phyloP scores from a whole-genome alignment of 2,113 vertebrate species.

The Oxygymnocypris stewartii region DNA sequence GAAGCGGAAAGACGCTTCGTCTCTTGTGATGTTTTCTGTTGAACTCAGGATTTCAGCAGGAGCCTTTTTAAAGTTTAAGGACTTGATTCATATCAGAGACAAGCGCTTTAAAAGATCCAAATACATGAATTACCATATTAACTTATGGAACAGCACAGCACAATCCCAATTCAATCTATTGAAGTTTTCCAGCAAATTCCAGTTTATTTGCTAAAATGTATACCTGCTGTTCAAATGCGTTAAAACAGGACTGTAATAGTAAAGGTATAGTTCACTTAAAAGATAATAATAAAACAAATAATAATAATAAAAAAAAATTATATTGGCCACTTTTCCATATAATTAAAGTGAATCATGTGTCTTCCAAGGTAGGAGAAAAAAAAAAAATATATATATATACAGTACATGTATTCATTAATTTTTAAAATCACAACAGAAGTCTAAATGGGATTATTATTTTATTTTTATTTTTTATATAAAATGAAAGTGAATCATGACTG shows the following conservation, averaged over 20 bases:
- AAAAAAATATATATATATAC: no score
- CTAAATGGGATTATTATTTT: background rate
- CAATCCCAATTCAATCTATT: background rate
- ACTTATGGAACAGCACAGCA: background rate
- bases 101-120: background rate
- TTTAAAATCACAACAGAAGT: no score
- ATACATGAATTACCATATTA: background rate
- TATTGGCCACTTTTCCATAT: no score
- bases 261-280: no score
- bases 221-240: background rate
- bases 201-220: background rate
- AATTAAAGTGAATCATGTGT: no score
- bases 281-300: no score
- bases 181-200: background rate
- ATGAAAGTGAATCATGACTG: no score
- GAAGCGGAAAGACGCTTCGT: background rate
- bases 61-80: slow-evolving; percentile 29
- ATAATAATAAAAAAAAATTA: no score
- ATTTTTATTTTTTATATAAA: no score
- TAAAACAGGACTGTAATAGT: no score
- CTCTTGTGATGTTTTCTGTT: background rate
- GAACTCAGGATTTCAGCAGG: background rate
- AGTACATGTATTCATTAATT: no score
- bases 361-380: no score
- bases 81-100: background rate